These are phyloP conservation scores for Pandemis corylana DNA, from an alignment of 2,888 invertebrate species.

Conservation along the genomic window DNA sequence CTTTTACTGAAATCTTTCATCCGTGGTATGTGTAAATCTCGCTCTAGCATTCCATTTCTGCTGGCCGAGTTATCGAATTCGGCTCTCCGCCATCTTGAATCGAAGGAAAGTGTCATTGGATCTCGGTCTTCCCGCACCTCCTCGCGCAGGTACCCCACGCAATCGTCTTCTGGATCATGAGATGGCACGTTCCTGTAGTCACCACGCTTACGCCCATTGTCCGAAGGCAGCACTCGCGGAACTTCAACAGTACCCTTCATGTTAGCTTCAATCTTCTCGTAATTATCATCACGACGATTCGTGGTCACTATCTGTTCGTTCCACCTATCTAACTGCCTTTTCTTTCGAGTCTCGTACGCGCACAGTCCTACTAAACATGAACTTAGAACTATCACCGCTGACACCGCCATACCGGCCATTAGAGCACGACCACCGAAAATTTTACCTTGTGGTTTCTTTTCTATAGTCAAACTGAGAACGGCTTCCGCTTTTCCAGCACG, in stretches of 20 bases:
- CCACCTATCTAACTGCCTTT: slow-evolving; percentile 83
- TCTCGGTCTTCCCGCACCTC: slow-evolving; percentile 61
- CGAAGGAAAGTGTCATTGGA: slow-evolving; percentile 63
- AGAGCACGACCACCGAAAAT: slow-evolving; percentile 85
- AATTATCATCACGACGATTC: slow-evolving; percentile 86
- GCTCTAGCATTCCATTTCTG: slow-evolving; percentile 65
- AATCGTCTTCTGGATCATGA: slow-evolving; percentile 88
- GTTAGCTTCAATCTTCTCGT: slow-evolving; percentile 92
- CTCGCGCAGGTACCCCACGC: slow-evolving; percentile 73
- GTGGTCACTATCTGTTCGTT: slow-evolving; percentile 80
- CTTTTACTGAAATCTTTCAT: slow-evolving; percentile 85
- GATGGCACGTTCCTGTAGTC: slow-evolving; percentile 90
- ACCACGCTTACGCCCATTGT: slow-evolving; percentile 84
- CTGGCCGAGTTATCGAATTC: slow-evolving; percentile 62
- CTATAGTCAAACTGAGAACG: slow-evolving; percentile 89
- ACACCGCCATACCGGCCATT: slow-evolving; percentile 88
- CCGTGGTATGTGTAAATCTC: slow-evolving; percentile 88
- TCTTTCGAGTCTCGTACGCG: slow-evolving; percentile 86
- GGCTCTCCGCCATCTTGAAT: slow-evolving; percentile 65
- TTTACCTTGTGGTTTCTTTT: slow-evolving; percentile 86
- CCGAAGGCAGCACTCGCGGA: slow-evolving; percentile 66
- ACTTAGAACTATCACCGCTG: slow-evolving; percentile 87
- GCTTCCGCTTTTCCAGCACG: slow-evolving; percentile 91
- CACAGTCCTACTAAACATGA: slow-evolving; percentile 88
- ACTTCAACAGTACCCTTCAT: slow-evolving; percentile 76